phyloP scores from a whole-genome alignment of 2,113 vertebrate genomes.

The Amazona guildingii region DNA sequence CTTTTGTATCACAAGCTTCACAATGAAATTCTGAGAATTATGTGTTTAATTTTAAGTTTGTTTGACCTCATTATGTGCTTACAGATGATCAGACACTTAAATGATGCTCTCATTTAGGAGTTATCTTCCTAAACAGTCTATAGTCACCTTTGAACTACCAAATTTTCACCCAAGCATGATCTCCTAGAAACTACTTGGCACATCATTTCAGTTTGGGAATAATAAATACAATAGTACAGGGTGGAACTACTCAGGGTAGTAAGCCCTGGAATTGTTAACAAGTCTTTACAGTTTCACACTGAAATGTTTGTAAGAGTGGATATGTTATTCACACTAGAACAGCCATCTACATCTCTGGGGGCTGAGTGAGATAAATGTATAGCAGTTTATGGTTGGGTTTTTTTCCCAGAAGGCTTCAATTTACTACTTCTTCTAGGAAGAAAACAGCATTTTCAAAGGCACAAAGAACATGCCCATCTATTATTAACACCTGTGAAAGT shows the following conservation, averaged over 20 bases:
- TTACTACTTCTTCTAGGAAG: background rate
- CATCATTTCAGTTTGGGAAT: background rate
- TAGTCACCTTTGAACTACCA: background rate
- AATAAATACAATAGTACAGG: background rate
- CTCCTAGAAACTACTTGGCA: background rate
- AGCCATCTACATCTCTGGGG: background rate
- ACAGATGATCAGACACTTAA: background rate
- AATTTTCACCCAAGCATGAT: background rate
- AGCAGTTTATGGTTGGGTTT: background rate
- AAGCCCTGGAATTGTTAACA: background rate
- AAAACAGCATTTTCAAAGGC: constrained; percentile 25
- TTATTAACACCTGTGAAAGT: background rate
- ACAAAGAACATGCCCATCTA: background rate
- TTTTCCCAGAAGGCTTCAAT: background rate
- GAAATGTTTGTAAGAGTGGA: background rate
- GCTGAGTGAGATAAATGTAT: background rate
- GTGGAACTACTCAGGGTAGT: background rate
- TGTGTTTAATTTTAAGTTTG: background rate
- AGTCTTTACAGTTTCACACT: background rate
- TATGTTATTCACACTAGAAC: background rate
- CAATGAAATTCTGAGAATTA: background rate
- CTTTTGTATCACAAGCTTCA: background rate
- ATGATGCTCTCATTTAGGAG: background rate
- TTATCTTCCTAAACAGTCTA: background rate
- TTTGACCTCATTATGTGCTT: background rate